Evolutionary conservation across 2,888 invertebrate genomes (phyloP), one percentile per base, ranked within the genome.

Genomic region (Tubulanus polymorphus): DNA sequence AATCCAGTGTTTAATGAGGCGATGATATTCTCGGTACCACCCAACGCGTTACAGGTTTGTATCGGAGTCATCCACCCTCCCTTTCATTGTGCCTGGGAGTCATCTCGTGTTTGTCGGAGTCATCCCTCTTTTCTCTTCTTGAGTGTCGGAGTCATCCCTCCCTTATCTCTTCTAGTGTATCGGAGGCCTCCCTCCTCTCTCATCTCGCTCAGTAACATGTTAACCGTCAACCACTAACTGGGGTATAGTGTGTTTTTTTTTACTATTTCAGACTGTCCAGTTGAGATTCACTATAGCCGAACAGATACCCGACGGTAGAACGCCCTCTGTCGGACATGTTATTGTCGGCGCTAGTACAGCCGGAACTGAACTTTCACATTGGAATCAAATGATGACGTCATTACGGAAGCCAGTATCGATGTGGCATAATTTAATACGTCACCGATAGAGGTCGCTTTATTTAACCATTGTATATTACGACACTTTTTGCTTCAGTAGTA

Each of bases 1-100:
- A 86, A 86, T 72, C 89, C 89, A 0, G 88, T 88, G 63, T 90
- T 88, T 76, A 90, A 90, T 75, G 90, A 90, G 79, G 87, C 89
- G 20, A 89, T 90, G 84, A 90, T 89, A 69, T 90, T 90, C 78
- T 88, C 86, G 67, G 87, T 90, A 55, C 88, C 90, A 62, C 85
- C 88, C 20, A 85, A 87, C 67, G 83, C 86, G 53, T 77, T 87
- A 68, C 85, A 86, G 81, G 88, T 73, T 59, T 56, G 67, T 65
- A 10, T 51, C 26, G 12, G 10, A 10, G 18, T 23, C n/a, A n/a
- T n/a, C n/a, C n/a, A n/a, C n/a, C n/a, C n/a, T n/a, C n/a, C n/a
- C n/a, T n/a, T n/a, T n/a, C n/a, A n/a, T n/a, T n/a, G n/a, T n/a
- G n/a, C n/a, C n/a, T n/a, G n/a, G n/a, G n/a, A n/a, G n/a, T n/a